Evolutionary conservation across 2,797 vertebrate species (phyloP), one percentile per base, ranked within the genome.

Genomic region (Chaetodon trifasciatus): DNA sequence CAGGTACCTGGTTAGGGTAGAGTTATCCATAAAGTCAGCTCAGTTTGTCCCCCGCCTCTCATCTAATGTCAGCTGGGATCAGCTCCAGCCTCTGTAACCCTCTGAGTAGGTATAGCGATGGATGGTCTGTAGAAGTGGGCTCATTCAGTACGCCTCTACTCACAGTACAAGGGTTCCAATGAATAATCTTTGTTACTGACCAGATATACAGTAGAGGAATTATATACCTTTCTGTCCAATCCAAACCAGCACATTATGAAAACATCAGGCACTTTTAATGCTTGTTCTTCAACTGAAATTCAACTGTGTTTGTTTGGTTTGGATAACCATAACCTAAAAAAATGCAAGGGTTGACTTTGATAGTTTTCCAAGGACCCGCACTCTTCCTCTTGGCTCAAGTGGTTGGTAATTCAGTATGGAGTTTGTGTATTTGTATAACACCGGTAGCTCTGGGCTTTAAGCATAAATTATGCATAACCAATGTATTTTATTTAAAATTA

Each of bases 381-480:
- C 79, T 87, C 91, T 87, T 90, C 74, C 86, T 91, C 85, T 90
- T 70, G 85, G 86, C 82, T 87, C 66, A 91, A 92, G 89, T 90
- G 90, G 71, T 80, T 87, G 75, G 89, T 93, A 92, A 94, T 94
- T 93, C 91, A 91, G 89, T 81, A 85, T 70, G 83, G 91, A 88
- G 86, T 89, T 92, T 94, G 95, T 95, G 82, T 96, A 94, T 96
- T 96, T 96, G 84, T 95, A 86, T 91, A 93, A 94, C 93, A 94
- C 93, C 78, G 6, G 93, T 94, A 94, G 94, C 94, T 94, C 85
- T 89, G 86, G 93, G 93, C 90, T 89, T 89, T 86, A 84, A 81
- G 79, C 89, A 94, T 95, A 93, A 94, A 95, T 96, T 94, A 95
- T 94, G 94, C 93, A 94, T 93, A 95, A 91, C 90, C 91, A 89